These are phyloP conservation scores for Nothoprocta perdicaria DNA, from an alignment of 2,113 vertebrate species.

Conservation along the genomic window DNA sequence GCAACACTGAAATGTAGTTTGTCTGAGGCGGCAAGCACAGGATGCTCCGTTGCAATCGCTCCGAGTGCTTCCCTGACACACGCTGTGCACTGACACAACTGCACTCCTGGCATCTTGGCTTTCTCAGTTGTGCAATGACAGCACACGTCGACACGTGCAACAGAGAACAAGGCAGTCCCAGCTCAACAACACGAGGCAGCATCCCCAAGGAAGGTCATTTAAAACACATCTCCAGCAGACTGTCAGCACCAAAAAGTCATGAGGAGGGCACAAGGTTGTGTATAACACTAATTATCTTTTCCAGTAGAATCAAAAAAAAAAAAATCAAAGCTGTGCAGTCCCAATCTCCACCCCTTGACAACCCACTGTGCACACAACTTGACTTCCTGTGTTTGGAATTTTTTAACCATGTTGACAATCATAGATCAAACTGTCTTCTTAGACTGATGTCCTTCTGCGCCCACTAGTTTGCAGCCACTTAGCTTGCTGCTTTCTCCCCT, in stretches of 20 bases:
- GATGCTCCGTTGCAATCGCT: background rate
- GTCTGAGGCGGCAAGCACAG: background rate
- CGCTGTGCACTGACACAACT: fast-evolving
- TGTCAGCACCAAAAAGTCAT: background rate
- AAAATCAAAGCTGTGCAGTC: background rate
- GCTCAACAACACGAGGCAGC: fast-evolving
- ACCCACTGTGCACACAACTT: fast-evolving
- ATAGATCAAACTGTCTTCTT: background rate
- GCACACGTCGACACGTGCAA: too few relatives aligned
- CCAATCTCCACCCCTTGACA: background rate
- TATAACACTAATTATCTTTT: background rate
- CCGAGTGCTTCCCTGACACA: background rate
- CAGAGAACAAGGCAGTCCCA: fast-evolving
- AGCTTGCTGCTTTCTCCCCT: background rate
- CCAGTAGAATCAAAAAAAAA: background rate
- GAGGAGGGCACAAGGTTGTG: background rate
- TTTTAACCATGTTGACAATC: background rate
- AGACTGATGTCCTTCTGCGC: fast-evolving
- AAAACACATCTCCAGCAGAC: fast-evolving
- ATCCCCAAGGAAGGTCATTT: background rate
- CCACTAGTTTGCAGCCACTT: fast-evolving
- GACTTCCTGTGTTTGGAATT: background rate
- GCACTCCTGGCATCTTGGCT: fast-evolving
- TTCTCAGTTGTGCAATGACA: background rate
- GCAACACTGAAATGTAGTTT: background rate